Conservation (phyloP, 2,113 vertebrate species). For the Echinops telfairi region DNA sequence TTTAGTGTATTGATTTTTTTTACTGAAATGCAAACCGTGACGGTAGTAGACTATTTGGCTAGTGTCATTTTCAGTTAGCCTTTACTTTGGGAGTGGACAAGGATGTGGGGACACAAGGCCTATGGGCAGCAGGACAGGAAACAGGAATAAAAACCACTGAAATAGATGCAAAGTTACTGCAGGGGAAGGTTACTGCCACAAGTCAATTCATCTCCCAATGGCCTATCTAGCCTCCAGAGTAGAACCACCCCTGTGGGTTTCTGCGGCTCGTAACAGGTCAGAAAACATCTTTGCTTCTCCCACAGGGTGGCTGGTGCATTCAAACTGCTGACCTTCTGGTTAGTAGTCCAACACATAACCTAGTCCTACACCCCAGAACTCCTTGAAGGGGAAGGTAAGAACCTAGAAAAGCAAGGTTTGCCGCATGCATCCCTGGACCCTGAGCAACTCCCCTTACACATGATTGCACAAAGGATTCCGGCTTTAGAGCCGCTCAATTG, state of each 20-base stretch:
- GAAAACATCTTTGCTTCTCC: no score
- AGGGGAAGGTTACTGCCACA: no score
- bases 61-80: background rate
- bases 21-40: background rate
- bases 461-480: background rate
- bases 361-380: no score
- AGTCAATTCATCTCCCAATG: no score
- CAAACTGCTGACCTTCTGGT: no score
- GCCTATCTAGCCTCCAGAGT: no score
- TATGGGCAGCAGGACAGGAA: background rate
- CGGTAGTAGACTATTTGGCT: background rate
- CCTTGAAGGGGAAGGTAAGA: background rate
- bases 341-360: no score
- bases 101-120: background rate
- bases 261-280: no score
- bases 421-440: background rate
- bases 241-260: no score
- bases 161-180: background rate
- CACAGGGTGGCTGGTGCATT: no score
- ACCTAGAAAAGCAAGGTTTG: background rate
- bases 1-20: background rate
- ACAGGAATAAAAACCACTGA: background rate
- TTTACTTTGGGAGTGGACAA: background rate
- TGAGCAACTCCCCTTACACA: background rate
- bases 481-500: background rate